Conservation (phyloP, 2,797 vertebrate genomes). For the Onychomys leucogaster region DNA sequence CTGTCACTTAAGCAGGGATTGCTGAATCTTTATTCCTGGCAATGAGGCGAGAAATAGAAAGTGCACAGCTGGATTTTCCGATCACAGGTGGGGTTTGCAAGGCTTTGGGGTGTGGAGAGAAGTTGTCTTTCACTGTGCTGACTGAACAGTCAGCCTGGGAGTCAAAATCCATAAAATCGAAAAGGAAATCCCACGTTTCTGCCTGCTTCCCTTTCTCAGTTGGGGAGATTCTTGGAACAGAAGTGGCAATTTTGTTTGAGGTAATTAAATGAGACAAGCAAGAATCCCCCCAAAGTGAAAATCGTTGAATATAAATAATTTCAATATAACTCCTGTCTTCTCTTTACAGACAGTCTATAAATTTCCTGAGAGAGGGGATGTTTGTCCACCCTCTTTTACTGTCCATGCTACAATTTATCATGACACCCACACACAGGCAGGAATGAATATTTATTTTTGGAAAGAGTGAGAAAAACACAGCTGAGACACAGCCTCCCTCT, state of each 20-base stretch:
- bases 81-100: conserved; percentile 39
- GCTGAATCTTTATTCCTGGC: conserved; percentile 62
- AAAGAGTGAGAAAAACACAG: not conserved
- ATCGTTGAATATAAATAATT: conserved; percentile 57
- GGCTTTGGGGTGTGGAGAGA: not conserved
- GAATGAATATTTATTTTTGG: not conserved
- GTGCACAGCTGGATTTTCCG: conserved; percentile 55
- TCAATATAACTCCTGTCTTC: conserved; percentile 41
- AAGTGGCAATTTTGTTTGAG: conserved; percentile 25
- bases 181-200: conserved; percentile 29
- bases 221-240: not conserved
- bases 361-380: not conserved
- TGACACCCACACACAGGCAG: not conserved
- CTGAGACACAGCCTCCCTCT: not conserved
- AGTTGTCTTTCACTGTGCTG: conserved; percentile 29
- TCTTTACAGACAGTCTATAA: conserved; percentile 33
- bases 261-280: conserved; percentile 47
- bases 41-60: conserved; percentile 55
- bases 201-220: conserved; percentile 20
- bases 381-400: not conserved
- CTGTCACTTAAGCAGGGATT: conserved; percentile 30
- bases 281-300: not conserved
- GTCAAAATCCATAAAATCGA: conserved; percentile 38
- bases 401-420: not conserved
- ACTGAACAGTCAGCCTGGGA: conserved; percentile 26